Evolutionary conservation across 2,888 invertebrate genomes (phyloP).

Genomic region (Sclerodermus sp.): DNA sequence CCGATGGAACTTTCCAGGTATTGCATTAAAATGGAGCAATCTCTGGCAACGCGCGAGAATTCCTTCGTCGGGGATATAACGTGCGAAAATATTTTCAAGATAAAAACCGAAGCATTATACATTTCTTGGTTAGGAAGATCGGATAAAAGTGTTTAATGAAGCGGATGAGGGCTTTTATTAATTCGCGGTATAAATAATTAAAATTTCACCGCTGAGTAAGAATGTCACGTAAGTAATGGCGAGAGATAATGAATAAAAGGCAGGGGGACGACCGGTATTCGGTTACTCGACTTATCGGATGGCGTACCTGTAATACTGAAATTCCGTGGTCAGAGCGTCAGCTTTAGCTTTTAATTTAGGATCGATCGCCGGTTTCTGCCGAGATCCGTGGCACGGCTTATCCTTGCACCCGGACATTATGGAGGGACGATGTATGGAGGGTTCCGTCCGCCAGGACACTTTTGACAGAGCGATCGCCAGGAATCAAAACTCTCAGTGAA

Average conservation of each 20-base stretch:
- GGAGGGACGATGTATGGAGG: not conserved
- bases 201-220: not conserved
- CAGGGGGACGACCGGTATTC: not conserved
- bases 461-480: not conserved
- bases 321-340: slow-evolving; percentile 59
- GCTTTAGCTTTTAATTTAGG: slow-evolving; percentile 18
- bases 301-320: slow-evolving; percentile 55
- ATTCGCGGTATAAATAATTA: not conserved
- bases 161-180: not conserved
- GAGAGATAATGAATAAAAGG: not conserved
- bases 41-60: too few relatives aligned
- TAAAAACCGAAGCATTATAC: not conserved
- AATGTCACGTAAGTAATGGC: too few relatives aligned
- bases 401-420: not conserved
- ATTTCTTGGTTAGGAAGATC: not conserved
- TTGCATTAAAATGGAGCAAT: too few relatives aligned
- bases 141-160: not conserved
- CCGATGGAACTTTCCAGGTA: too few relatives aligned
- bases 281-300: not conserved
- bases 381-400: not conserved
- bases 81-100: too few relatives aligned
- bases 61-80: too few relatives aligned
- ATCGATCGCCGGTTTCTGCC: not conserved
- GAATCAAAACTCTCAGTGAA: too few relatives aligned
- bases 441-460: not conserved